phyloP scores from a whole-genome alignment of 2,888 invertebrate genomes.

The Liopterus haemorrhoidalis region DNA sequence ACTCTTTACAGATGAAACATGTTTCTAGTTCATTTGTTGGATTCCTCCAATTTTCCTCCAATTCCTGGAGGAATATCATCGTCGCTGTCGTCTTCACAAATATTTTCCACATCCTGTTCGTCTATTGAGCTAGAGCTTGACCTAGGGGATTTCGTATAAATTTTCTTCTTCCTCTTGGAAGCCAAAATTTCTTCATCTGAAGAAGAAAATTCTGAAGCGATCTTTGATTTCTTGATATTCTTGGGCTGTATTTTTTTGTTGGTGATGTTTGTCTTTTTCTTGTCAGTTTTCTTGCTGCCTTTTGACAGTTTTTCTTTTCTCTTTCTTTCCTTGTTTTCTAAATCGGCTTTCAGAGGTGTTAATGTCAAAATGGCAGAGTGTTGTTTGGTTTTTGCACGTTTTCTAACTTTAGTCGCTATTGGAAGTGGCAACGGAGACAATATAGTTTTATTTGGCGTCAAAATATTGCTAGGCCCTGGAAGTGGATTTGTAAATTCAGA shows the following conservation, averaged over 20 bases:
- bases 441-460: no score
- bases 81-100: constrained; percentile 9
- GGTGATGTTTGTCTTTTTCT: background rate
- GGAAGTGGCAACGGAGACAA: constrained; percentile 3
- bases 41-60: no score
- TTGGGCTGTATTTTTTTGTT: background rate
- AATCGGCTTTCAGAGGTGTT: constrained; percentile 1
- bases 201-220: background rate
- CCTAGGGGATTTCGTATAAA: background rate
- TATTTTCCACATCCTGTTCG: constrained; percentile 1
- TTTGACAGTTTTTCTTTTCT: constrained; percentile 7
- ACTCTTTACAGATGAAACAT: constrained; percentile 10
- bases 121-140: background rate
- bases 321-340: constrained; percentile 9
- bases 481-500: constrained; percentile 9
- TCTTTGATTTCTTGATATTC: background rate
- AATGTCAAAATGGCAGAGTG: constrained; percentile 6
- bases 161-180: constrained; percentile 5
- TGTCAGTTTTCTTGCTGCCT: background rate
- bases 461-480: background rate
- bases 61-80: constrained; percentile 4
- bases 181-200: constrained; percentile 9
- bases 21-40: constrained; percentile 1
- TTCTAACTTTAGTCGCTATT: background rate
- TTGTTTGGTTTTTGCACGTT: no score